phyloP scores from a whole-genome alignment of 2,888 invertebrate species.

The Fragum sueziense region DNA sequence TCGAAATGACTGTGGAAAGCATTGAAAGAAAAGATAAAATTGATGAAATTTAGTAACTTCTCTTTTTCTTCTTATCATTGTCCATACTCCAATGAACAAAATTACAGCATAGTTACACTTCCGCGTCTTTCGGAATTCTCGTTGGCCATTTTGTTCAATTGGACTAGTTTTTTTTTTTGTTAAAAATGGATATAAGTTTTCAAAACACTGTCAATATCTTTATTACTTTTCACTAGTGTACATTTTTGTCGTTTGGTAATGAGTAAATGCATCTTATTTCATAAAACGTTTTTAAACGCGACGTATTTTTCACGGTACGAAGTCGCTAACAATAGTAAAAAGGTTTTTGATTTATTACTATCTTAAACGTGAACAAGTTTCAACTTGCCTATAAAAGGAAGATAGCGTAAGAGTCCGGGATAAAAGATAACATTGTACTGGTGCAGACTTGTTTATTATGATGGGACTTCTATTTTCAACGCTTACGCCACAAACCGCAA shows the following conservation, averaged over 20 bases:
- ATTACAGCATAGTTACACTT: neutral
- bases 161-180: no score
- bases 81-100: neutral
- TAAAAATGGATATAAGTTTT: no score
- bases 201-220: no score
- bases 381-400: conserved; percentile 1
- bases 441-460: neutral
- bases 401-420: neutral
- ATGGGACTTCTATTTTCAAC: neutral
- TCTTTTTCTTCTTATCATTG: neutral
- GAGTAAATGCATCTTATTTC: no score
- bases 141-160: no score
- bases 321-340: no score
- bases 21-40: neutral
- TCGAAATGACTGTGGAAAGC: neutral
- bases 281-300: no score
- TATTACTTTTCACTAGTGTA: no score
- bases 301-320: no score
- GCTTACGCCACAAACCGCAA: conserved; percentile 1
- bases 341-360: neutral
- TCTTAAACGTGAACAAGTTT: neutral
- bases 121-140: neutral
- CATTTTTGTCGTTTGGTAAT: no score
- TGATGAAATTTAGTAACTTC: neutral
- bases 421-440: neutral